Evolutionary conservation across 2,888 invertebrate species (phyloP).

Genomic region (Ethmia dodecea): DNA sequence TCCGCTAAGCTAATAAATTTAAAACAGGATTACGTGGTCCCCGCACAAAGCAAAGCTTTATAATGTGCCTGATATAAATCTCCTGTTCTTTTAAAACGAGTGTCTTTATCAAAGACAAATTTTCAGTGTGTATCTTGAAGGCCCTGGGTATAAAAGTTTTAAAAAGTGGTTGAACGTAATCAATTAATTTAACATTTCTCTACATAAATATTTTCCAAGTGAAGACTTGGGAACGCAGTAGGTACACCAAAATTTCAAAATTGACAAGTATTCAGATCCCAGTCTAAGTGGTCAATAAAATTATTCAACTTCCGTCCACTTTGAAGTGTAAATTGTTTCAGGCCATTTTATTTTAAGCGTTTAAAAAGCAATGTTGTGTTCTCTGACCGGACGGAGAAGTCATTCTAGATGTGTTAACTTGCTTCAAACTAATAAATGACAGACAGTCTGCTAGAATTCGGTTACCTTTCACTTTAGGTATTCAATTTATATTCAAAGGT

Average conservation of each 20-base stretch:
- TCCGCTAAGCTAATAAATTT: slow-evolving; percentile 71
- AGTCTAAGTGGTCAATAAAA: slow-evolving; percentile 43
- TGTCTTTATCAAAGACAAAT: slow-evolving; percentile 36
- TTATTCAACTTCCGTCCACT: slow-evolving; percentile 48
- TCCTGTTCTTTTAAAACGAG: slow-evolving; percentile 47
- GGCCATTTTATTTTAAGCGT: slow-evolving; percentile 46
- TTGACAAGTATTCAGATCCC: no score
- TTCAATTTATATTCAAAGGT: no score
- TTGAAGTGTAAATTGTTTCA: slow-evolving; percentile 55
- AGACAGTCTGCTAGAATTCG: slow-evolving; percentile 6
- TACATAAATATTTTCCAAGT: no score
- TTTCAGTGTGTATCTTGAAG: no score
- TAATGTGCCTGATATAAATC: slow-evolving; percentile 70
- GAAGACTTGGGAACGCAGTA: no score
- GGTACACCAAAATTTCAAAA: no score
- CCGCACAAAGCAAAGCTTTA: slow-evolving; percentile 66
- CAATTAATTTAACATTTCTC: no score
- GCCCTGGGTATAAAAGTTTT: no score
- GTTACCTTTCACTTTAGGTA: no score
- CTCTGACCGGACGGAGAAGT: slow-evolving; percentile 30
- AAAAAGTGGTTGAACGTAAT: no score
- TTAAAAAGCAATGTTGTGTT: slow-evolving; percentile 63
- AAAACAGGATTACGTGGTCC: slow-evolving; percentile 68
- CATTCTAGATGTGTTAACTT: slow-evolving; percentile 27
- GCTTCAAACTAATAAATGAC: slow-evolving; percentile 13